Base-by-base conservation (phyloP, 2,113 vertebrate species). In the Garra rufa region DNA sequence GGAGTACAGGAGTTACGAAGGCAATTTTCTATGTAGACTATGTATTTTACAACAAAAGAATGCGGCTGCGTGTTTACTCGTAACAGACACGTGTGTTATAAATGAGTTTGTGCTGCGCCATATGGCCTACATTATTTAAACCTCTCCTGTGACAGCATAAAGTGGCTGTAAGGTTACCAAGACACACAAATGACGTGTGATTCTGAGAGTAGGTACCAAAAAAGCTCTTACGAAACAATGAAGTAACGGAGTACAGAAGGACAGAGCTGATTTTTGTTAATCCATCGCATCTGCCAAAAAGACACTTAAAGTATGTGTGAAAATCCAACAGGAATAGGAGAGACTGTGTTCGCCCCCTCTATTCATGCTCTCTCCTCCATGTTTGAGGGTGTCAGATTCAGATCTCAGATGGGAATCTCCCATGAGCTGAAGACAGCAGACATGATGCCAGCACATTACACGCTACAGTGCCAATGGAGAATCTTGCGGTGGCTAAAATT, bases 401-500 rank as follows among this genome's bases (percentile, higher is more conserved):
- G 78, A 67, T 80, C 78, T 67, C 59, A 80, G 78, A 67, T 28
- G 24, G 78, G 78, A 79, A 63, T 79, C 55, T 79, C 76, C 76
- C n/a, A 79, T 26, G 15, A 80, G 78, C 41, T 46, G 77, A 28
- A 59, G 30, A 78, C 21, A 78, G 76, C 11, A 59, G 52, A 44
- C 52, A n/a, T 59, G 34, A 59, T 57, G 52, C 76, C 34, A 78
- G 34, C 52, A 59, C 43, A 59, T 78, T 59, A 78, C 76, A 61
- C 6, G 0, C 48, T 61, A 43, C 38, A 61, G 34, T 41, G 34
- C 52, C 52, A 43, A 78, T 11, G 19, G 41, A 73, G 41, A 73
- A 73, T 46, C 70, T n/a, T 73, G 69, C 5, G 6, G 38, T 11
- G 7, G 44, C 11, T 73, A 14, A 55, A 52, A 50, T 34, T 76